Evolutionary conservation across 1,140 invertebrate genomes (phyloP), one percentile per base, ranked within the genome.

Genomic region (Leptopilina boulardi): DNA sequence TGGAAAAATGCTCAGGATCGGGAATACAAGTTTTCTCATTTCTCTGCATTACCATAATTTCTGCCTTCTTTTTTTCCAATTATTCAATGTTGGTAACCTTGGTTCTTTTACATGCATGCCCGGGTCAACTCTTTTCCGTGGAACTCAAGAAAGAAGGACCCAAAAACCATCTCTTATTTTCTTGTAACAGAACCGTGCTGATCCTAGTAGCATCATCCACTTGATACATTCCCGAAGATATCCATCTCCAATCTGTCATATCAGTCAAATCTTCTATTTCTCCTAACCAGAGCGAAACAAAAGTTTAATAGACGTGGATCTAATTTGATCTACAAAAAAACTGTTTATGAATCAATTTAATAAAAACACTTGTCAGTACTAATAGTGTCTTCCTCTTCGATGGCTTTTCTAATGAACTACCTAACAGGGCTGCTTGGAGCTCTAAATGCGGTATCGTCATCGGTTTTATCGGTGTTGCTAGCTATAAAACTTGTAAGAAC

Each of bases 291-390:
- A 90, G 87, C 0, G 88, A 84, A 0, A 92, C 88, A 79, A 86
- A 92, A 0, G 84, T 75, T 51, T 85, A 87, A 89, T 0, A 42
- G 47, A 21, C 78, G 21, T 0, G 84, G 42, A 38, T 84, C 73
- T 3, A 73, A 75, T 42, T 77, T 56, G 0, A 91, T 82, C 89
- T 89, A 91, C 2, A 34, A 13, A 0, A 89, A 56, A 10, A 87
- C 84, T 0, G 84, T 84, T 9, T 41, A 77, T 0, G 88, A 89
- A 81, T 91, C 90, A 0, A 82, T 82, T 88, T 88, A 91, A 19
- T 81, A 80, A 10, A 74, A 42, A 2, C 80, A 75, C 10, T 66
- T 3, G 0, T 19, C 26, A 13, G 54, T 13, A 6, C 71, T 41
- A 10, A 77, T 10, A 0, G 70, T 19, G 19, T 80, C 71, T 44